These are phyloP conservation scores for Ptychodera flava DNA, from an alignment of 35 echinoderm and acorn worm genomes.

Conservation along the genomic window DNA sequence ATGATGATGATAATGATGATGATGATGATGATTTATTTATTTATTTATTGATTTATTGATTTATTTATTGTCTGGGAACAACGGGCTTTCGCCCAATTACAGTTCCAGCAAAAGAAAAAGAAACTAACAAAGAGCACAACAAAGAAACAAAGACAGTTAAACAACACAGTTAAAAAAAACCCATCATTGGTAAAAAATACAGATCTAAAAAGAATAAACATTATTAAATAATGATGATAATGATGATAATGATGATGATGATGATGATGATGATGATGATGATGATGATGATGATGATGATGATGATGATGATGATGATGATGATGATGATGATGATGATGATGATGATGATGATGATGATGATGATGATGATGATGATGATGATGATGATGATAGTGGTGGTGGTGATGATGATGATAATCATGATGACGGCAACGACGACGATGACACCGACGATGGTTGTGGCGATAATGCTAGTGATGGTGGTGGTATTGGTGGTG, in stretches of 20 bases:
- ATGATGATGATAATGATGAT: constrained; percentile 9
- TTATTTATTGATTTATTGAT: too few species aligned
- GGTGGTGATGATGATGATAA: too few species aligned
- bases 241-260: constrained; percentile 9
- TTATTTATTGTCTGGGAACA: too few species aligned
- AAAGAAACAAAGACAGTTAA: background rate
- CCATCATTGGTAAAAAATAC: too few species aligned
- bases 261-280: constrained; percentile 9
- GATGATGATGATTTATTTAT: too few species aligned
- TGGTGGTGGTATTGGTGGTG: too few species aligned
- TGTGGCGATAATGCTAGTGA: constrained; percentile 2
- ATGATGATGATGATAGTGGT: constrained; percentile 9
- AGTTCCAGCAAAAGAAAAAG: too few species aligned
- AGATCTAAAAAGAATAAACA: too few species aligned
- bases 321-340: constrained; percentile 9
- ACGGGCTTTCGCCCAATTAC: too few species aligned
- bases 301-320: constrained; percentile 9
- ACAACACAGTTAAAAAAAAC: background rate
- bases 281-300: constrained; percentile 9
- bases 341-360: constrained; percentile 9
- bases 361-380: constrained; percentile 9
- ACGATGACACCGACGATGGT: constrained; percentile 5
- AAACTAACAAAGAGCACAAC: too few species aligned
- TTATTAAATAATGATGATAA: too few species aligned
- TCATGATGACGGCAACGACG: too few species aligned